phyloP scores from a whole-genome alignment of 2,113 vertebrate genomes.

The Eudyptes chrysolophus region DNA sequence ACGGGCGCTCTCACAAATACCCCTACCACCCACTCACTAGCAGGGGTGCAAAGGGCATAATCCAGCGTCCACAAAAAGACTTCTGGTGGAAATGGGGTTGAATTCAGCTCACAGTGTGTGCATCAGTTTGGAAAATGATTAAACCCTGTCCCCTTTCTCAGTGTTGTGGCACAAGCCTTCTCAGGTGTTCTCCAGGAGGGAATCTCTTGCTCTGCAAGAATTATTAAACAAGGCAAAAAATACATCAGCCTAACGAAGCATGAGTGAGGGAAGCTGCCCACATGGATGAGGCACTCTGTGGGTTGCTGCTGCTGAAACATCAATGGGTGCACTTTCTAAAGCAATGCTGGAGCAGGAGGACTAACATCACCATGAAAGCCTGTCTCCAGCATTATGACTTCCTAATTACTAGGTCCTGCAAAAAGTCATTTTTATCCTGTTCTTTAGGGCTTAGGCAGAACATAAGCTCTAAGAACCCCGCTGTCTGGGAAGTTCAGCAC shows the following conservation, averaged over 20 bases:
- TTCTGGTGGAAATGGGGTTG: background rate
- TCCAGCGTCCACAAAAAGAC: background rate
- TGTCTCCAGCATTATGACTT: background rate
- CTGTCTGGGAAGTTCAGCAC: background rate
- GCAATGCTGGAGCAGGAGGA: background rate
- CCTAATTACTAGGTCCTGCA: constrained; percentile 37
- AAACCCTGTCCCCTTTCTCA: background rate
- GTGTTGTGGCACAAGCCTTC: background rate
- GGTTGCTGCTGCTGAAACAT: background rate
- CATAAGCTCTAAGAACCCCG: constrained; percentile 2
- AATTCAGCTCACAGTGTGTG: background rate
- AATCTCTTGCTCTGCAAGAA: background rate
- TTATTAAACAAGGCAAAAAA: background rate
- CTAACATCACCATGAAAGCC: background rate
- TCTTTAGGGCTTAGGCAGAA: constrained; percentile 41
- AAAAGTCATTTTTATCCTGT: constrained; percentile 45
- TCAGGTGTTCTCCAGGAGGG: background rate
- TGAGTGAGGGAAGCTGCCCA: background rate
- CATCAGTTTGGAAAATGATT: background rate
- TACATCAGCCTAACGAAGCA: background rate
- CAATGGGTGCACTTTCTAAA: background rate
- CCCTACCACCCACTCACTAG: background rate
- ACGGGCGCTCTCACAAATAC: background rate
- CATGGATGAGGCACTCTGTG: background rate
- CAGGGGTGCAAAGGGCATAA: rapidly evolving